phyloP scores from a whole-genome alignment of 1,140 invertebrate genomes.

The Thalassaphorura encarpata region DNA sequence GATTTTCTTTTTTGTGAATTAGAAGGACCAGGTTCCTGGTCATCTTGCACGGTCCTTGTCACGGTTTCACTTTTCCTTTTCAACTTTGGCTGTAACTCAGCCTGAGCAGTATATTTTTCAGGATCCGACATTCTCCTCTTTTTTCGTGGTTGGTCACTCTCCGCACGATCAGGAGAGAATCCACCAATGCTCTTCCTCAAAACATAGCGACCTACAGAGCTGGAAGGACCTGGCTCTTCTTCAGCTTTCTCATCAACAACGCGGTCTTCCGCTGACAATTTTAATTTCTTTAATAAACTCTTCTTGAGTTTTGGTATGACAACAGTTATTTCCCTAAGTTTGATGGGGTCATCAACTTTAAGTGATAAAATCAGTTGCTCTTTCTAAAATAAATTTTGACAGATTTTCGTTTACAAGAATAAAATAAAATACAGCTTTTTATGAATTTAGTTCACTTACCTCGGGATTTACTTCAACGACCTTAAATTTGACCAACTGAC shows the following conservation, averaged over 20 bases:
- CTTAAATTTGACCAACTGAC: conserved; percentile 36
- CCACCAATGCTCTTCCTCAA: no score
- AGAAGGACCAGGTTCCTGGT: no score
- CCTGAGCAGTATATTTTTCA: no score
- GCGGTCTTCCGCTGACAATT: not conserved
- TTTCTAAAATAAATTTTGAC: not conserved
- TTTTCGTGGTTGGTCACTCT: not conserved
- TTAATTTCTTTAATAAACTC: not conserved
- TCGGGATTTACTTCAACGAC: conserved; percentile 30
- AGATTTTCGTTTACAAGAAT: not conserved
- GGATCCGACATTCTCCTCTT: not conserved
- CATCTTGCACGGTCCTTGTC: no score
- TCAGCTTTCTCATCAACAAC: not conserved
- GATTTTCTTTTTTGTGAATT: no score
- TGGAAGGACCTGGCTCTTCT: not conserved
- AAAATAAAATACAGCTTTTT: not conserved
- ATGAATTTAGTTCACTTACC: not conserved
- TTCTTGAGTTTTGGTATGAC: not conserved
- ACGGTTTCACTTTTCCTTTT: not conserved
- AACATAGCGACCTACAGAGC: no score
- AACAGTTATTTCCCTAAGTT: not conserved
- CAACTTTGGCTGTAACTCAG: no score
- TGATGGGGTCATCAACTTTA: not conserved
- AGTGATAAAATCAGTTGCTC: not conserved
- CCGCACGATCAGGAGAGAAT: no score